These are phyloP conservation scores for Acipenser transmontanus DNA, from an alignment of 2,797 vertebrate genomes.

Conservation along the genomic window DNA sequence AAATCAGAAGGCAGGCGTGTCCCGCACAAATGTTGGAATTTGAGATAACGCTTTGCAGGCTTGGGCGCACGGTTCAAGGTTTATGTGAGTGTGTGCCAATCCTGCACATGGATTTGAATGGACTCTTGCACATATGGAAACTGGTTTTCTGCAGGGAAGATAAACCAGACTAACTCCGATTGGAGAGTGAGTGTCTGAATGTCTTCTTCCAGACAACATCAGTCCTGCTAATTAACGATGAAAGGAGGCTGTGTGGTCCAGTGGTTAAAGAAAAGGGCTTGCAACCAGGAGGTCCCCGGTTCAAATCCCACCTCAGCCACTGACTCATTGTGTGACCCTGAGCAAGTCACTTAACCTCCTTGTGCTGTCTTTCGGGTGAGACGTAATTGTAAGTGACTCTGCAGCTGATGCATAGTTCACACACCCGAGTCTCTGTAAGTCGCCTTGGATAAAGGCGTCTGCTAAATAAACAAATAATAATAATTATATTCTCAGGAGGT, in stretches of 20 bases:
- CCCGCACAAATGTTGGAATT: not conserved
- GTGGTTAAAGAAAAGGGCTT: no score
- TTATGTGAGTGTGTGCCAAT: not conserved
- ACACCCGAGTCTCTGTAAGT: no score
- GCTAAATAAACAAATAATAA: no score
- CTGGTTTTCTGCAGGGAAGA: not conserved
- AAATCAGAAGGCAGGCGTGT: conserved; percentile 1
- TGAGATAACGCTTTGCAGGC: not conserved
- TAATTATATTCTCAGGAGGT: conserved; percentile 50
- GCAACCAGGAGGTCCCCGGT: no score
- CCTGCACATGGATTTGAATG: not conserved
- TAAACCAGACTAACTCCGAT: not conserved
- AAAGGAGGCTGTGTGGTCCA: no score
- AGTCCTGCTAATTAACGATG: conserved; percentile 59
- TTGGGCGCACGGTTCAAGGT: not conserved
- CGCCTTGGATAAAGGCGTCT: no score
- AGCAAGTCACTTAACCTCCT: no score
- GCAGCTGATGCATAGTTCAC: no score
- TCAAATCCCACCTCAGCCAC: no score
- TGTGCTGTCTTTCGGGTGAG: no score
- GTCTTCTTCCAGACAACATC: conserved; percentile 44
- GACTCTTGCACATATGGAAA: not conserved
- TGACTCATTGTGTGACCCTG: no score
- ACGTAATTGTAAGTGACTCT: no score
- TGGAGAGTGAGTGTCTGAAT: not conserved